Evolutionary conservation across 2,797 vertebrate species (phyloP), one percentile per base, ranked within the genome.

Genomic region (Capromys pilorides): DNA sequence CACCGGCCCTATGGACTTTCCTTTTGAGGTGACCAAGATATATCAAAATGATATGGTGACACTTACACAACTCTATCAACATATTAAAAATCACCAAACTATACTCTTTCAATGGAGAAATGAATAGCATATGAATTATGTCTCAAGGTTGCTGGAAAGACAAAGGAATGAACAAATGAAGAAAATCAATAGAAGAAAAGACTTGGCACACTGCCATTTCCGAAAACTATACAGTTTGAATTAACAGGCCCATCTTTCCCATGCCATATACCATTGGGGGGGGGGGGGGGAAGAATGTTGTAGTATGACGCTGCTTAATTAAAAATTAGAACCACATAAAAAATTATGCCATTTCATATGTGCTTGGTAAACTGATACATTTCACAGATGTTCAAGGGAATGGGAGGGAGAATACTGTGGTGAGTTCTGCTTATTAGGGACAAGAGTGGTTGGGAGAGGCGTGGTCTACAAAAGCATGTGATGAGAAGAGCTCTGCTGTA

Each of bases 281-380:
- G 16, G 21, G 7, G 21, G 4, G 18, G 2, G 10, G 21, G 9
- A 78, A 92, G 22, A 96, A 69, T 61, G 89, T 67, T 5, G 61
- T n/a, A 79, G 33, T 57, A 77, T 90, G 75, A 86, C 28, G 51
- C 22, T 77, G n/a, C 69, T 64, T 77, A 79, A 19, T 13, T 81
- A 45, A 81, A 79, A 81, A 62, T 10, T 62, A 62, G 45, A 87
- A 84, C 77, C 45, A 69, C 13, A 84, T 85, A 95, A 87, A 87
- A 88, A 88, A 83, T 39, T 75, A 77, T 51, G 26, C 51, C 9
- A 67, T 59, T 88, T 79, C 54, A 69, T 24, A 51, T 18, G 8
- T 64, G 24, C 31, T 28, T 75, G 62, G 82, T 31, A 36, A 73
- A 80, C 39, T 79, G 9, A 19, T 59, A 85, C 62, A 61, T 51